A percentile compares a stretch with the other conserved stretches of the same genome.
Conservation (phyloP, 1,140 invertebrate genomes). For the Dendrolimus kikuchii region DNA sequence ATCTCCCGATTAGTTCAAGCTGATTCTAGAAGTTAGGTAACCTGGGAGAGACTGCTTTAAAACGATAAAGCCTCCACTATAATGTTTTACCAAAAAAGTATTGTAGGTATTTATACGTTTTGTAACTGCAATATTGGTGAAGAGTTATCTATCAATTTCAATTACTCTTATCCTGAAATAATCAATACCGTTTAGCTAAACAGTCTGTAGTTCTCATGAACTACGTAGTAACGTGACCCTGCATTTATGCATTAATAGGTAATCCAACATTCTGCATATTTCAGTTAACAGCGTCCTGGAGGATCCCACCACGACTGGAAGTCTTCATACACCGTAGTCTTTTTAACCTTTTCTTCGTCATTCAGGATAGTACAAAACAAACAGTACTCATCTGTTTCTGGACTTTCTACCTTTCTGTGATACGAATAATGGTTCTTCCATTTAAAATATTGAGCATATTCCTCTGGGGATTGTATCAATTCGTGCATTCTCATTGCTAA, state of each 20-base stretch:
- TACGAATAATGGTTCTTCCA: constrained; percentile 29
- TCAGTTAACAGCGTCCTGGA: constrained; percentile 4
- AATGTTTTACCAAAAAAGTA: too few relatives aligned
- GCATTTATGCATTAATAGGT: not conserved
- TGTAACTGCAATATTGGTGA: too few relatives aligned
- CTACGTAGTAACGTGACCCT: too few relatives aligned
- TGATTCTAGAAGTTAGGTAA: too few relatives aligned
- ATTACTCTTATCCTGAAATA: too few relatives aligned
- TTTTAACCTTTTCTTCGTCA: constrained; percentile 17
- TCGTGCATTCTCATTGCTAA: constrained; percentile 22
- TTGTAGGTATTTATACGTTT: too few relatives aligned
- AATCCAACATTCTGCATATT: not conserved
- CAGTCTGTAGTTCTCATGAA: too few relatives aligned
- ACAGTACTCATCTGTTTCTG: constrained; percentile 23
- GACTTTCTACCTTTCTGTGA: constrained; percentile 9
- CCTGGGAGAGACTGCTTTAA: too few relatives aligned
- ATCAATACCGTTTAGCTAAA: too few relatives aligned
- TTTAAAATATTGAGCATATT: constrained; percentile 23
- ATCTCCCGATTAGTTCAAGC: too few relatives aligned
- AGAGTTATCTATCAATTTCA: too few relatives aligned
- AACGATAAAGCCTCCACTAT: too few relatives aligned
- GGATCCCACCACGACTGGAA: constrained; percentile 25
- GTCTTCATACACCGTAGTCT: constrained; percentile 15
- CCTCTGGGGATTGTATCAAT: constrained; percentile 17
- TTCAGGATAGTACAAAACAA: constrained; percentile 23